Base-by-base conservation (phyloP, 2,888 invertebrate species). In the Elegia similella region DNA sequence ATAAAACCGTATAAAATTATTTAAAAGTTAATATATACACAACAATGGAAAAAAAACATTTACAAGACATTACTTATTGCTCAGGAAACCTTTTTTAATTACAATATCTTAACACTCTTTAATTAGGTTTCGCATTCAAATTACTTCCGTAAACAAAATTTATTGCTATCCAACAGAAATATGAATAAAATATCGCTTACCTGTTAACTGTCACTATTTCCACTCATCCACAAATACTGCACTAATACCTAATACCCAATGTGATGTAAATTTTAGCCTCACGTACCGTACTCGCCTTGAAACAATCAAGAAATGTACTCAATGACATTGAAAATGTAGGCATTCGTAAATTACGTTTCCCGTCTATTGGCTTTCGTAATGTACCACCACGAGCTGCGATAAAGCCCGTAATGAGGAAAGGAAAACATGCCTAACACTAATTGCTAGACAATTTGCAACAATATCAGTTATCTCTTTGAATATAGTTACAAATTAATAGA, bases 231-330 rank as follows among this genome's bases (percentile, higher is more conserved):
- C 50, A 34, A 50, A 34, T 34, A 53, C 53, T 43, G 42, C 17
- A 30, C 42, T 42, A 52, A 32, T 38, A 29, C 42, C 50, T 50
- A 12, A 32, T 13, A 23, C 15, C 16, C 43, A 54, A 55, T 55
- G 16, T 44, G 3, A 55, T 44, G 54, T 44, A 55, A 55, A 55
- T 55, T 55, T 54, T 17, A 44, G 54, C 30, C 44, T 55, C 42
- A 17, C 53, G 16, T 30, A 43, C 53, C 12, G 17, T 44, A 32
- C n/a, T 46, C 17, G 34, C 54, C 54, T 55, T 55, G 54, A 55
- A 44, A 16, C 44, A 34, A 55, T 32, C 54, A 44, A 44, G 44
- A 43, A 42, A 30, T 34, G 54, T 44, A n/a, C 46, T 55, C 43
- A 55, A 55, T 55, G 54, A 44, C 54, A 55, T 55, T 55, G 54